Evolutionary conservation across 2,888 invertebrate species (phyloP).

Genomic region (Nasonia oneida): DNA sequence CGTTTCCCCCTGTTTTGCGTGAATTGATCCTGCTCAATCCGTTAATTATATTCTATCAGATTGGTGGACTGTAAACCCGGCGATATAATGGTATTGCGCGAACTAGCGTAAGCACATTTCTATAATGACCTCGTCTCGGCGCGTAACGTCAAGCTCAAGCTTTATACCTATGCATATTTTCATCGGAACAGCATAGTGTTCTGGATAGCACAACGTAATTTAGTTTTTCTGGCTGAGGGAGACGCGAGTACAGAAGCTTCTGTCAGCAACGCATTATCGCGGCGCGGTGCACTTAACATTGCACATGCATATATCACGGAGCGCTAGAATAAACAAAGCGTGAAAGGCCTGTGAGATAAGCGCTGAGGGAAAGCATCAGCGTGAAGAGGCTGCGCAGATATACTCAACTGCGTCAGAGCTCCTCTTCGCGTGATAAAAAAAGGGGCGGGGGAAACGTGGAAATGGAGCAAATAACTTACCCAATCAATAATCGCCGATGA

Average conservation of each 20-base stretch:
- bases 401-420: background rate
- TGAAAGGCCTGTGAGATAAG: slow-evolving; percentile 7
- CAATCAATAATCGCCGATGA: background rate
- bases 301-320: slow-evolving; percentile 27
- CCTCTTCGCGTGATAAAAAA: background rate
- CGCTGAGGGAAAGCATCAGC: slow-evolving; percentile 10
- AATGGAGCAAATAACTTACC: background rate
- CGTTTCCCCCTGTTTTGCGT: background rate
- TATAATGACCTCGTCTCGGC: slow-evolving; percentile 5
- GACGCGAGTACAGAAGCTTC: background rate
- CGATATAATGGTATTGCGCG: background rate
- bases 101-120: slow-evolving; percentile 23
- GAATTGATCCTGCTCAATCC: too few relatives aligned
- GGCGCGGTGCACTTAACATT: slow-evolving; percentile 39
- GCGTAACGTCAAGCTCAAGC: background rate
- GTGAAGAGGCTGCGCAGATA: slow-evolving; percentile 1
- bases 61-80: background rate
- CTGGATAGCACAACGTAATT: background rate
- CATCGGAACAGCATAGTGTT: background rate
- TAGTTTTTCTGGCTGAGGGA: background rate
- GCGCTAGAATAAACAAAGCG: slow-evolving; percentile 27
- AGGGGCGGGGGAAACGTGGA: background rate
- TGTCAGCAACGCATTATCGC: slow-evolving; percentile 7
- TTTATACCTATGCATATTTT: background rate
- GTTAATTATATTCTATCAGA: background rate